phyloP scores from a whole-genome alignment of 1,140 invertebrate genomes.

The Bacillus rossius region DNA sequence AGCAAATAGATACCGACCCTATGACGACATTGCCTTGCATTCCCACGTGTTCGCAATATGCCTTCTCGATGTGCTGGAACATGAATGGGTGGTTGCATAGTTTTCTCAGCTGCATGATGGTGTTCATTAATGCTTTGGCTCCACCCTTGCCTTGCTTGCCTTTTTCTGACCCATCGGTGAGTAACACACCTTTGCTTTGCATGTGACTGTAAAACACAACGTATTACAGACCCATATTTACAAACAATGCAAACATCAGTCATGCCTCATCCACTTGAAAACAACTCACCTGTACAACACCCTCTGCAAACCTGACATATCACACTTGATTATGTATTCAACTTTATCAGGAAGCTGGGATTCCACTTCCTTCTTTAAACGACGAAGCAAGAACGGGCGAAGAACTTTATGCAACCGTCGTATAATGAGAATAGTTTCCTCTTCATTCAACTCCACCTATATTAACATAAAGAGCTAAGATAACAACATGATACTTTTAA shows the following conservation, averaged over 20 bases:
- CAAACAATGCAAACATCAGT: background rate
- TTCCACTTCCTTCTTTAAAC: constrained; percentile 68
- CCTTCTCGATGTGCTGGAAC: constrained; percentile 64
- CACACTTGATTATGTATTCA: constrained; percentile 68
- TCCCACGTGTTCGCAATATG: constrained; percentile 47
- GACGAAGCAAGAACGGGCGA: constrained; percentile 58
- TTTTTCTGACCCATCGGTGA: constrained; percentile 55
- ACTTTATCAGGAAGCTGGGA: constrained; percentile 66
- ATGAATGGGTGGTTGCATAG: constrained; percentile 73
- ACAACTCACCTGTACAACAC: constrained; percentile 47
- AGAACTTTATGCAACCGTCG: constrained; percentile 67
- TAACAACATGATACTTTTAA: background rate
- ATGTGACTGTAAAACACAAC: constrained; percentile 46
- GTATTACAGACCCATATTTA: background rate
- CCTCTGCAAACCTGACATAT: constrained; percentile 61
- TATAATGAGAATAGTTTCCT: constrained; percentile 69
- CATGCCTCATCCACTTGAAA: background rate
- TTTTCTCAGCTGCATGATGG: constrained; percentile 66
- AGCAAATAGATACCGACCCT: constrained; percentile 34
- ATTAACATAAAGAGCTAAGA: background rate
- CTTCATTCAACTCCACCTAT: constrained; percentile 61
- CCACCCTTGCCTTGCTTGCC: constrained; percentile 52
- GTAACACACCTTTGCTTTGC: constrained; percentile 55
- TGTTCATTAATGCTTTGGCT: constrained; percentile 61
- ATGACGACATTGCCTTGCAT: constrained; percentile 36